These are phyloP conservation scores for Rambutsinella grinnellia DNA, from an alignment of 2,888 invertebrate genomes.

Conservation along the genomic window DNA sequence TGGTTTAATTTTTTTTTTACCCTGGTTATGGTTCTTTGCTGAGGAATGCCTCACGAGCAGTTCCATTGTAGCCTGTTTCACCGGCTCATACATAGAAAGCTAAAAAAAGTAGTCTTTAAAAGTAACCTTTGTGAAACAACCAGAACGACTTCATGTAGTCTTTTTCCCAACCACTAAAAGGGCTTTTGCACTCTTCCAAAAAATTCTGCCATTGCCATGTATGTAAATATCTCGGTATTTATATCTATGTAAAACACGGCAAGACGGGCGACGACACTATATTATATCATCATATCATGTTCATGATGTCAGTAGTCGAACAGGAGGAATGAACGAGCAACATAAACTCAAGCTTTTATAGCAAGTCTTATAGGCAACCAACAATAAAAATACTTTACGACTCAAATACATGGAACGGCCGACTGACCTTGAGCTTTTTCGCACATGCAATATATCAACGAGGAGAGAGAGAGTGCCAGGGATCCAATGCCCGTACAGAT, in stretches of 20 bases:
- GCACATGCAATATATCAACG: constrained; percentile 45
- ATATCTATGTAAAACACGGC: background rate
- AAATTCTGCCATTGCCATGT: background rate
- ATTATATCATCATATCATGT: background rate
- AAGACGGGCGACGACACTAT: background rate
- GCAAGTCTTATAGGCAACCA: background rate
- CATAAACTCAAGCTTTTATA: background rate
- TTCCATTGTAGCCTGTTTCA: background rate
- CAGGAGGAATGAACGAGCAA: constrained; percentile 23
- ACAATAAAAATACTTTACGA: constrained; percentile 14
- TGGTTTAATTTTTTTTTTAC: background rate
- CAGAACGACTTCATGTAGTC: background rate
- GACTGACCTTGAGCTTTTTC: constrained; percentile 64
- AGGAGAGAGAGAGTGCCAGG: background rate
- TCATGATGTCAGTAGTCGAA: background rate
- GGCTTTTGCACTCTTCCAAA: background rate
- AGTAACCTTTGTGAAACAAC: background rate
- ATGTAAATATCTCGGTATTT: background rate
- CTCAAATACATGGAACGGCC: constrained; percentile 11
- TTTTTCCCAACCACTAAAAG: background rate
- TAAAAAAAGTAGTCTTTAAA: background rate
- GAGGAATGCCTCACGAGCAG: background rate
- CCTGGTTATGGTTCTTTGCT: background rate
- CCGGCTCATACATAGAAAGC: background rate
- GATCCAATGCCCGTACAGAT: no score